Evolutionary conservation across 1,140 invertebrate species (phyloP).

Genomic region (Periplaneta americana): DNA sequence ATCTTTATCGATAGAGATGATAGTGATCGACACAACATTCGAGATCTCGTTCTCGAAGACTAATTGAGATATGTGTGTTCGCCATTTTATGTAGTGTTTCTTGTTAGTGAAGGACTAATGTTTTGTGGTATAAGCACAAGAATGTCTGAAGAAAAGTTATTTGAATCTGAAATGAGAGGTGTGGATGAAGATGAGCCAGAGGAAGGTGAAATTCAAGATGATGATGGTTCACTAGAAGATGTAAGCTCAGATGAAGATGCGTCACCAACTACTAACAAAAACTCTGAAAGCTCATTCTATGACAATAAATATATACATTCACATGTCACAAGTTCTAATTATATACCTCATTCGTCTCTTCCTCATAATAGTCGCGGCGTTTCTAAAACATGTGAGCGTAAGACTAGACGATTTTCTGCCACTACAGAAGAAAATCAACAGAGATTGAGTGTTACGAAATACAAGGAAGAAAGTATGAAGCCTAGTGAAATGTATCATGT

Average conservation of each 20-base stretch:
- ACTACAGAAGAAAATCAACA: background rate
- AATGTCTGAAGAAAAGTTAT: background rate
- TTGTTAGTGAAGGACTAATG: background rate
- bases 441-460: background rate
- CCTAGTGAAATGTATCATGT: background rate
- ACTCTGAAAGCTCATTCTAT: background rate
- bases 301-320: background rate
- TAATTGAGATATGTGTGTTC: no score
- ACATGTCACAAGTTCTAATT: background rate
- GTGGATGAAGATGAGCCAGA: background rate
- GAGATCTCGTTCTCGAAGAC: no score
- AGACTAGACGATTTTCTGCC: background rate
- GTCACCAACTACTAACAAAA: background rate
- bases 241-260: constrained; percentile 3
- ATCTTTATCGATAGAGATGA: no score
- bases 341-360: background rate
- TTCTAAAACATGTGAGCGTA: background rate
- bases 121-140: no score
- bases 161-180: no score
- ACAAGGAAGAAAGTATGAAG: background rate
- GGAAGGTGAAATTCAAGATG: constrained; percentile 8
- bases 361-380: background rate
- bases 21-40: no score
- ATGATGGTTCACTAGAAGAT: constrained; percentile 1
- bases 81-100: background rate